These are phyloP conservation scores for Drosophila sordidapex DNA, from an alignment of 2,888 invertebrate species.

Conservation along the genomic window DNA sequence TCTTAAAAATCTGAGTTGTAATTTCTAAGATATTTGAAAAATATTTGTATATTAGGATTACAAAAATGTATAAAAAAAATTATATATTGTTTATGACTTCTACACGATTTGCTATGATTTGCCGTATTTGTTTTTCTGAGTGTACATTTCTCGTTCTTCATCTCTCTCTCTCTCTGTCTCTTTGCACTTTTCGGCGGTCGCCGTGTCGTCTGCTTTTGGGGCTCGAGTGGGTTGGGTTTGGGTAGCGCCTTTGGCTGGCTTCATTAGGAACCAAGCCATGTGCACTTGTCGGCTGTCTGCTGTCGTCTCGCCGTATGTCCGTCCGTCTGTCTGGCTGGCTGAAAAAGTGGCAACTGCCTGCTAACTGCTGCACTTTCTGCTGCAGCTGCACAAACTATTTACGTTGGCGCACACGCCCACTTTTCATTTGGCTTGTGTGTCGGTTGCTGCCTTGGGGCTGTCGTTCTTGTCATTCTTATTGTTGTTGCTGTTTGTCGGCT, in stretches of 20 bases:
- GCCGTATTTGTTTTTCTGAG: not conserved
- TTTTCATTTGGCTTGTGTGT: slow-evolving; percentile 21
- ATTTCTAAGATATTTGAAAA: not conserved
- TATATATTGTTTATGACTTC: not conserved
- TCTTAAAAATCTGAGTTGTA: not conserved
- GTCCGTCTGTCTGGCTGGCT: slow-evolving; percentile 33
- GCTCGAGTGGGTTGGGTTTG: not conserved
- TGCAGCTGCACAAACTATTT: slow-evolving; percentile 67
- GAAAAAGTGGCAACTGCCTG: slow-evolving; percentile 56
- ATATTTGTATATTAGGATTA: not conserved
- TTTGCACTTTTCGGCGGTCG: slow-evolving; percentile 67
- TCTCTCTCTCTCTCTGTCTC: not conserved
- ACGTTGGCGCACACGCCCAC: slow-evolving; percentile 66
- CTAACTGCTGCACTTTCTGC: slow-evolving; percentile 38
- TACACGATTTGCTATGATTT: not conserved
- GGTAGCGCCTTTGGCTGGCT: slow-evolving; percentile 64
- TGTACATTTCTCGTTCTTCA: not conserved
- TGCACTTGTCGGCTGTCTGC: slow-evolving; percentile 53
- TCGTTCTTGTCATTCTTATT: not conserved
- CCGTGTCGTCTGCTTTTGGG: slow-evolving; percentile 27
- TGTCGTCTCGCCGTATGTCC: slow-evolving; percentile 30
- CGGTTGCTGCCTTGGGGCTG: slow-evolving; percentile 32
- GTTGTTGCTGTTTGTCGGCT: slow-evolving; percentile 4
- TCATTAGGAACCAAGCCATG: slow-evolving; percentile 64
- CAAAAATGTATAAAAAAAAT: not conserved